Evolutionary conservation across 2,797 vertebrate genomes (phyloP), one percentile per base, ranked within the genome.

Genomic region (Enteromius trimaculatus): DNA sequence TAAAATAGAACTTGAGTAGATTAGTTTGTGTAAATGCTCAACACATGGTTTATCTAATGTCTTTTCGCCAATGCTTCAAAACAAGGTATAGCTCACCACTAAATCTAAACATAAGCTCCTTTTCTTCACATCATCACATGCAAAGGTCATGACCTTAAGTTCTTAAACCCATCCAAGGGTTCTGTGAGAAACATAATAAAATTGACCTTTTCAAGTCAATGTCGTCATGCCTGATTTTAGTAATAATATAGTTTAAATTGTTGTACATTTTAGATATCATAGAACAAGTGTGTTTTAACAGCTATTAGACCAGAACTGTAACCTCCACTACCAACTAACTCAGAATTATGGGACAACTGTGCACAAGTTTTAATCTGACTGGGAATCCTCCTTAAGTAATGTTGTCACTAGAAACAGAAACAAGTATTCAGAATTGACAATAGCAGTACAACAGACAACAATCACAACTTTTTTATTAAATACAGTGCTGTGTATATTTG

Each of bases 61-160:
- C 64, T 79, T 17, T 78, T 39, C 6, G 34, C 58, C 21, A 13
- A 47, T 78, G 58, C 60, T 78, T 37, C 1, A 26, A 23, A 34
- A 39, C 14, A 65, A 49, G 4, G 34, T 42, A 60, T 77, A 60
- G 77, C 68, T 68, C 76, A 51, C 65, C 49, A 37, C 55, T 66
- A 53, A 66, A 74, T 55, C 55, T 42, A 16, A 83, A 17, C 74
- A 68, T 77, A 77, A 77, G 64, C 74, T 51, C 37, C 51, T 83
- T 83, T 53, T 77, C 37, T 78, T 49, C 53, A 37, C 66, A 83
- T 55, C 42, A 49, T 79, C 26, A 62, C 14, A 65, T 29, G 47
- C n/a, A 13, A 47, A 39, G 69, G 62, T 58, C 69, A 34, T 29
- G 47, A n/a, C 37, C 49, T 42, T 60, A 39, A 65, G 2, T 58